Base-by-base conservation (phyloP, 2,113 vertebrate genomes). In the Etia nguti region DNA sequence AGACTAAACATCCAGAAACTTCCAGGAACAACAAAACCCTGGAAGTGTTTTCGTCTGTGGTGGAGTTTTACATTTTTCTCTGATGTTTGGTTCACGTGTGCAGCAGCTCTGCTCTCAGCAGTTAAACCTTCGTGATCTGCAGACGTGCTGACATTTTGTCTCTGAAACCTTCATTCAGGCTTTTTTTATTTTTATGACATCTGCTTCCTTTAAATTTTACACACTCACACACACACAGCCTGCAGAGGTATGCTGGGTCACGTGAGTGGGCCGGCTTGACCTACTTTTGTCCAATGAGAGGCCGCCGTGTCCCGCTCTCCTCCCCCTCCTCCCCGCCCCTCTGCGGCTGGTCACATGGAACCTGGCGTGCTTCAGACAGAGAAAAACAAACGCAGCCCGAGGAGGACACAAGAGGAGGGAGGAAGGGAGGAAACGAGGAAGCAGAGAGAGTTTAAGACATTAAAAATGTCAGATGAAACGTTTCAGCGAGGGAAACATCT, bases 201-300 rank as follows among this genome's bases (percentile, higher is more conserved):
- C n/a, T 80, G 29, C 20, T 38, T 79, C 12, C 29, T 41, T 54
- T 41, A 29, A 10, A 41, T 50, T 38, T 79, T 29, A 54, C 73
- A 34, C 73, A 31, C 43, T 8, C 57, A 16, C 26, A 29, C 56
- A 24, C 70, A 20, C 16, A 6, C 57, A 59, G n/a, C 8, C n/a
- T 13, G 73, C 15, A 46, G 18, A 83, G 59, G 48, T 73, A 90
- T 87, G 43, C 79, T 85, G 52, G 90, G 83, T 96, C 95, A 96
- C 92, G 91, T 94, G 94, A 95, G 24, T 62, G 60, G 91, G 87
- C 41, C 3, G 81, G 93, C 46, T 84, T 96, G 96, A 96, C 96
- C 96, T 96, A 96, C 89, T 95, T 96, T 95, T 46, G 10, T 81
- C 96, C 96, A 96, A 96, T 95, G 54, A 90, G 86, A 82, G 60